Evolutionary conservation across 2,113 vertebrate genomes (phyloP), one percentile per base, ranked within the genome.

Genomic region (Prolemur simus): DNA sequence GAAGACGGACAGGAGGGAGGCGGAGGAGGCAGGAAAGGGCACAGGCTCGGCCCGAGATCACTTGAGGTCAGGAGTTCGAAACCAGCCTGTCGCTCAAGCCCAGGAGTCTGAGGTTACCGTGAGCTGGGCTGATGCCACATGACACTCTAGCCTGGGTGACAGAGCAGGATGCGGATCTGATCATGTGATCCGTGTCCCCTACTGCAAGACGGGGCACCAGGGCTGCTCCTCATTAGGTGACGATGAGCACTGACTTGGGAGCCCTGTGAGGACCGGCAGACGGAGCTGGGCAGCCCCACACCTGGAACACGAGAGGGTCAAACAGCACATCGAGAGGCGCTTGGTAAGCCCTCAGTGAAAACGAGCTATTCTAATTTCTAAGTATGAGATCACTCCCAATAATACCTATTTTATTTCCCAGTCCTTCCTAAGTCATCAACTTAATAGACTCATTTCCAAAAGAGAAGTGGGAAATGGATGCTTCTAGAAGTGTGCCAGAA

Each of bases 231-330:
- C 3, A 0, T 37, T 7, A 8, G 37, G 4, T 3, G 6, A 5
- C 0, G 3, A 17, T 17, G 3, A 64, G 32, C 8, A 6, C 0
- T 2, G 23, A 14, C 21, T 32, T 5, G 1, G 17, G 52, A 54
- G 18, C 52, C 52, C 52, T 5, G 52, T 20, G 52, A 20, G 52
- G 18, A 17, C 52, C 18, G 17, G 18, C 52, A 20, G 18, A 18
- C 17, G 5, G 52, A 17, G 5, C 52, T 54, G 1, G 52, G 52
- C 17, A 17, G 17, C 6, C 52, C 52, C 52, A 6, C 5, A 6
- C 18, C 52, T 20, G 5, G 6, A 54, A 20, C 15, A 18, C 15
- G 5, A 54, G 52, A 54, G 17, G 52, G 15, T 54, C 18, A 54
- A 18, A 20, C 52, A 54, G 60, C 8, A 11, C 39, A 23, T 11